A percentile compares a stretch with the other conserved stretches of the same genome.
Conservation (phyloP, 2,113 vertebrate species). For the Coturnix japonica region DNA sequence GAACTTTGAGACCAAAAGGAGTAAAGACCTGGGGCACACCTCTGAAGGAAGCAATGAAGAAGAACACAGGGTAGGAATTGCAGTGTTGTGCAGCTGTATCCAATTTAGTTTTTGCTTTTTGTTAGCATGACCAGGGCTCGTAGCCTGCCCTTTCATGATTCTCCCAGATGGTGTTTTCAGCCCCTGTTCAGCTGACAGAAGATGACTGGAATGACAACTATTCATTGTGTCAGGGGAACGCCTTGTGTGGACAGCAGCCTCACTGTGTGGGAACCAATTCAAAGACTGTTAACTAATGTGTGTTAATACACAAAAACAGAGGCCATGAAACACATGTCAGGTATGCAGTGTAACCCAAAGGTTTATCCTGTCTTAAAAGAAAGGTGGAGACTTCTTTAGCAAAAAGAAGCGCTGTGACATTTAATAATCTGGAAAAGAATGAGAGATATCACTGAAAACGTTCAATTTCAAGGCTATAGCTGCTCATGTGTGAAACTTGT, state of each 20-base stretch:
- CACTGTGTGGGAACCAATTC: background rate
- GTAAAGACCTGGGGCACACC: background rate
- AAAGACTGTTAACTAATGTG: background rate
- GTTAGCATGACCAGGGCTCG: background rate
- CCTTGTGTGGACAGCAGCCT: background rate
- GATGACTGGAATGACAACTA: background rate
- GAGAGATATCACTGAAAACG: background rate
- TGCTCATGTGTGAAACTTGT: background rate
- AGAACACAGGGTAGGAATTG: background rate
- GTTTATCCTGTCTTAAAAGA: background rate
- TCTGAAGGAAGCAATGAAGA: background rate
- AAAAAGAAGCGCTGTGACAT: background rate
- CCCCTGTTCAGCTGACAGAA: background rate
- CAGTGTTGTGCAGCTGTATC: background rate
- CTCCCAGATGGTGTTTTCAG: conserved; percentile 11
- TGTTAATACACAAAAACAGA: background rate
- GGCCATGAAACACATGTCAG: rapidly evolving
- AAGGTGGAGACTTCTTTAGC: background rate
- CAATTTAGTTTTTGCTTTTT: background rate
- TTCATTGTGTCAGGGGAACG: background rate
- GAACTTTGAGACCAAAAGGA: background rate
- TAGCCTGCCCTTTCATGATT: background rate
- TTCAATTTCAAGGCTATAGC: background rate
- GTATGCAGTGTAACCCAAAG: background rate
- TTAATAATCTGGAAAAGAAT: background rate